Evolutionary conservation across 2,113 vertebrate species (phyloP), one percentile per base, ranked within the genome.

Genomic region (Columbina picui): DNA sequence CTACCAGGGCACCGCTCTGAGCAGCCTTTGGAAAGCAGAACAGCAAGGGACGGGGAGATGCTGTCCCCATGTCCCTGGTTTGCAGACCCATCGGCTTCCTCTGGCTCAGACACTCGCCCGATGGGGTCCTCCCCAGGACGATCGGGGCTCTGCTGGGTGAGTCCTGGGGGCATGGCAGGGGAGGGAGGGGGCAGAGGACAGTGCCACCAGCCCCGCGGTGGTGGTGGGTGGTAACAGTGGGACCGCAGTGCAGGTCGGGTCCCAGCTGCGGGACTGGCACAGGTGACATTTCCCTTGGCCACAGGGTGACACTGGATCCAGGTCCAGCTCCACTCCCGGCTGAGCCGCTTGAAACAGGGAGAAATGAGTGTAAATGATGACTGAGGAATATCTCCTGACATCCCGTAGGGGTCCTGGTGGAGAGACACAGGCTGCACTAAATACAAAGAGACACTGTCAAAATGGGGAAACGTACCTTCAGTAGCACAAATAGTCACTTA

Each of bases 61-160:
- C 63, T 53, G 8, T 34, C 18, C 17, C 57, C 3, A 45, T 45
- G 43, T 45, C 18, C 43, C 17, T 8, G 1, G 12, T 39, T 43
- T 26, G 20, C 8, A 16, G 49, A 34, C 26, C 49, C 9, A 2
- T 29, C 0, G 0, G 16, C 23, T 27, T 34, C 30, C 27, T 39
- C 41, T 47, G 25, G 1, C 10, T 19, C 7, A 5, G 49, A 27
- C 0, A 0, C 34, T 67, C 11, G 0, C 36, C 27, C 1, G 0
- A 6, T 3, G 14, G 52, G 27, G 17, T n/a, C 27, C 27, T 47
- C 22, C 34, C 59, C 27, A 60, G 45, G 39, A 36, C 7, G 2
- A 20, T 25, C 30, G 49, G 14, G 86, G 60, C 41, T 81, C 30
- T 14, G 59, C 55, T n/a, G 45, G 47, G 26, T 4, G 14, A 67